Percentiles rank a stretch among this genome's conserved stretches.
phyloP scores from a whole-genome alignment of 2,113 vertebrate genomes.

The Menidia beryllina region DNA sequence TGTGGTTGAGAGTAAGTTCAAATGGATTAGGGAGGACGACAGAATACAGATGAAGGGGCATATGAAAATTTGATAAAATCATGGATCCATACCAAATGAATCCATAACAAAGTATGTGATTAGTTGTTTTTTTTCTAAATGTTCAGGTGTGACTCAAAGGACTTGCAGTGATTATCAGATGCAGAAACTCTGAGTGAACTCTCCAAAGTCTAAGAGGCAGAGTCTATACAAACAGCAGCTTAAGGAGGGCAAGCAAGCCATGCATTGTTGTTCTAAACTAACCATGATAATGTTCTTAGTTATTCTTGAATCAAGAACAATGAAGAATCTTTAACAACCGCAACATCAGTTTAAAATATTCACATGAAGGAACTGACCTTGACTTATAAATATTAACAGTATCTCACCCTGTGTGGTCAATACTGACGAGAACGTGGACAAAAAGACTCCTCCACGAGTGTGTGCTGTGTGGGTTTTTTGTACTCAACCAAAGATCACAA shows the following conservation, averaged over 20 bases:
- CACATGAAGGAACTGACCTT: constrained; percentile 40
- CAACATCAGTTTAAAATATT: constrained; percentile 41
- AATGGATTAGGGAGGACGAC: constrained; percentile 14
- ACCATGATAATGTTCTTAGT: constrained; percentile 65
- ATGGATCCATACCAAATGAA: constrained; percentile 2
- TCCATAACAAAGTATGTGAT: constrained; percentile 27
- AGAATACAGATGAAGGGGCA: not conserved
- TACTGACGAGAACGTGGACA: constrained; percentile 3
- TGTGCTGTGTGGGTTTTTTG: constrained; percentile 3
- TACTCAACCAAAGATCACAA: not conserved
- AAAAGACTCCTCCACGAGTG: not conserved
- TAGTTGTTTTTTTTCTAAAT: not conserved
- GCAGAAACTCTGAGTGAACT: constrained; percentile 73
- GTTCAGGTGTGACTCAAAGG: constrained; percentile 41
- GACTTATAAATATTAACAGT: constrained; percentile 14
- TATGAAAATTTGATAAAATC: constrained; percentile 10
- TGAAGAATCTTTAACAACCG: constrained; percentile 53
- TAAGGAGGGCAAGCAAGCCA: constrained; percentile 45
- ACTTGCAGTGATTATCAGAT: constrained; percentile 53
- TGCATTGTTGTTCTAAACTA: constrained; percentile 63
- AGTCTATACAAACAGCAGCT: constrained; percentile 44
- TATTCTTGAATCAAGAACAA: constrained; percentile 57
- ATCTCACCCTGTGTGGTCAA: not conserved
- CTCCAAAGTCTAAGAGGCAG: constrained; percentile 47
- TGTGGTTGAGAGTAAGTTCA: constrained; percentile 34